Base-by-base conservation (phyloP, 2,797 vertebrate species). In the Enteromius trimaculatus region DNA sequence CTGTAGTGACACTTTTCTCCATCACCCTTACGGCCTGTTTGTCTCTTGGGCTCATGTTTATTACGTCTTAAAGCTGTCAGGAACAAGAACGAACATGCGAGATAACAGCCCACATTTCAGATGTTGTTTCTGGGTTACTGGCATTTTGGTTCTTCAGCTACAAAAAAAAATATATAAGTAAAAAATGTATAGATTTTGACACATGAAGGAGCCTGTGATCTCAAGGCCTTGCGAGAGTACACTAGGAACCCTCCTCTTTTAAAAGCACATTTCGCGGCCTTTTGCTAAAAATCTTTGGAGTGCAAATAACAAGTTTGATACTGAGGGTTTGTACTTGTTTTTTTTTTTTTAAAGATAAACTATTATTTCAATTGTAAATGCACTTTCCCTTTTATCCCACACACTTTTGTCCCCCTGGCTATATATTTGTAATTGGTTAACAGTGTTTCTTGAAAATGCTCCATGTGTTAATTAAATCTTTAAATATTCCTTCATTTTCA, bases 1-100 rank as follows among this genome's bases (percentile, higher is more conserved):
- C 88, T 88, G 87, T 89, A 86, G 87, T 88, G 83, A 85, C 86
- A 86, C 86, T 86, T 85, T 85, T 83, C 84, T 81, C 80, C 66
- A 86, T 79, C 65, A 66, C 76, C 88, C 85, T 79, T 80, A 79
- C 65, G 19, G 78, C 80, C 86, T 78, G 64, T 71, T 72, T 81
- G 80, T 85, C 79, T 89, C 81, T 82, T 81, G 81, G 85, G 80
- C 85, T 86, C 80, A 85, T 16, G 44, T 74, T 62, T 81, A 53
- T 69, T 19, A 81, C 34, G 26, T 71, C 65, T 53, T 69, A 42
- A 49, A 16, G 64, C 34, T 65, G 62, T 76, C 71, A 76, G 71
- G 58, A 62, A 64, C 55, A 31, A 29, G 14, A 75, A n/a, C 5
- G n/a, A 39, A 81, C 7, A 31, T 62, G 53, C n/a, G 23, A 60